Evolutionary conservation across 2,888 invertebrate genomes (phyloP), one percentile per base, ranked within the genome.

Genomic region (Drosophila melanosoma): DNA sequence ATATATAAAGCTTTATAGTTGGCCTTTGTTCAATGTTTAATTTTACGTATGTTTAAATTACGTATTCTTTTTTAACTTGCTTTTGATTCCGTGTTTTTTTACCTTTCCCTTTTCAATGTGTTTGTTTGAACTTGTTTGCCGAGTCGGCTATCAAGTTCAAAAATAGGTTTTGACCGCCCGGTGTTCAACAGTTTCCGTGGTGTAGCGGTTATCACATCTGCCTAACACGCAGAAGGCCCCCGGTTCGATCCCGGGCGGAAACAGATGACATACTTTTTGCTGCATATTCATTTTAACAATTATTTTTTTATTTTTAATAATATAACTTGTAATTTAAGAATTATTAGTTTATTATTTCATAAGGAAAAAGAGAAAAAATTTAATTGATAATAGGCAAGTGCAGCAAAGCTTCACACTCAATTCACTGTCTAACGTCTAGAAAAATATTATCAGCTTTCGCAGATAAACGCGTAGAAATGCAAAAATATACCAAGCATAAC

Each of bases 201-300:
- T 93, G 93, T 92, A 94, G 92, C 87, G 93, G 91, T 93, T 93
- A 93, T 93, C 93, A 93, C 93, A 92, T 93, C 92, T 92, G 93
- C 93, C 93, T 93, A 92, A 93, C 93, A 93, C 93, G 93, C 93
- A 92, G 93, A 93, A 93, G 93, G 93, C 93, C 93, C 93, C 93
- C 93, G 93, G 93, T 93, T 93, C 93, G 93, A 93, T 92, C 93
- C 93, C 93, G 93, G 93, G 79, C 79, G 79, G 79, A 79, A 79
- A 79, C 79, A 79, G 45, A 36, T n/a, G 7, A 1, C 0, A 32
- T 0, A 29, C 81, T 76, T 40, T 51, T 61, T 38, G 33, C 35
- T n/a, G n/a, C n/a, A n/a, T n/a, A n/a, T n/a, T n/a, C n/a, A n/a
- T n/a, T n/a, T n/a, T n/a, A n/a, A n/a, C n/a, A n/a, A n/a, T n/a